Evolutionary conservation across 2,888 invertebrate genomes (phyloP).

Genomic region (Trissonchulus sp.): DNA sequence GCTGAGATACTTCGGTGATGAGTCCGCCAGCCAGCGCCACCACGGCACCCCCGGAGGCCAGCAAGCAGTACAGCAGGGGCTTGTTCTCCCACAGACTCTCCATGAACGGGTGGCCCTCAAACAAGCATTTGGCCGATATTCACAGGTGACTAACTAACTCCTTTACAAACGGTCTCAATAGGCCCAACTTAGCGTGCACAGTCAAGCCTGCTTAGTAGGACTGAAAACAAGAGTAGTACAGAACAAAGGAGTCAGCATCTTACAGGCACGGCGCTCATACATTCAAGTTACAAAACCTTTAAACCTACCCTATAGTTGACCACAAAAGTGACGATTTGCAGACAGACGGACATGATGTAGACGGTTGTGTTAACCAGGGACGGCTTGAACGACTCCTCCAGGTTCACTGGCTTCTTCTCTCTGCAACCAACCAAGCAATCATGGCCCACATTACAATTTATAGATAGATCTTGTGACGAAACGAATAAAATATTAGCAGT

Average conservation of each 20-base stretch:
- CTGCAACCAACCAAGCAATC: slow-evolving; percentile 42
- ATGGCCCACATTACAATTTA: neutral
- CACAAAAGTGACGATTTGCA: slow-evolving; percentile 96
- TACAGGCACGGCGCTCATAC: no score
- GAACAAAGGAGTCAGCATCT: no score
- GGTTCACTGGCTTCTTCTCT: slow-evolving; percentile 38
- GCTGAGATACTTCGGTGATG: slow-evolving; percentile 73
- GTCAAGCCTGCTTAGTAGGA: no score
- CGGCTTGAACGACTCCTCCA: slow-evolving; percentile 69
- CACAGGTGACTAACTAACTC: neutral
- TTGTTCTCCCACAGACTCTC: slow-evolving; percentile 87
- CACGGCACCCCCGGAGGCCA: slow-evolving; percentile 73
- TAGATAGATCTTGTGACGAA: no score
- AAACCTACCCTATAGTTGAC: slow-evolving; percentile 87
- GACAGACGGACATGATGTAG: slow-evolving; percentile 91
- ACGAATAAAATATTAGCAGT: no score
- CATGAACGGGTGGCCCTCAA: slow-evolving; percentile 96
- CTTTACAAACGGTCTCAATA: neutral
- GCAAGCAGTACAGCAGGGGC: slow-evolving; percentile 79
- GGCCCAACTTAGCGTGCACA: neutral
- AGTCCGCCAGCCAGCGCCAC: slow-evolving; percentile 66
- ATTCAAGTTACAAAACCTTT: no score
- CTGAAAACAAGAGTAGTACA: no score
- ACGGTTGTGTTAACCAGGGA: slow-evolving; percentile 94
- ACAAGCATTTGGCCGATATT: slow-evolving; percentile 32